Evolutionary conservation across 1,140 invertebrate genomes (phyloP).

Genomic region (Brachionus paranguensis): DNA sequence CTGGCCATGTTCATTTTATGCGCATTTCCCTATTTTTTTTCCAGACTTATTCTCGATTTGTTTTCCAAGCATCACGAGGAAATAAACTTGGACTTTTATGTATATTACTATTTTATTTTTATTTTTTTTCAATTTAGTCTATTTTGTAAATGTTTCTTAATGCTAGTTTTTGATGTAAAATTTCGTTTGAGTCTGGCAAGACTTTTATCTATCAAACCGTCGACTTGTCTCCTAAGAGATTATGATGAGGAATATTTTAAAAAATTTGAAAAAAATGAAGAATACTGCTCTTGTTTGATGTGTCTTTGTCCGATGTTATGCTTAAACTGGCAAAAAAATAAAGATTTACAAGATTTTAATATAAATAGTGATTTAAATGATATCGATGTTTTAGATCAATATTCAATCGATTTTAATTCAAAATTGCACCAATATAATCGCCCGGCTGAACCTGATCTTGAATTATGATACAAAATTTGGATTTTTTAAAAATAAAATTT

Average conservation of each 20-base stretch:
- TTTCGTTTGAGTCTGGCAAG: neutral
- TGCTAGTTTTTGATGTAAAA: neutral
- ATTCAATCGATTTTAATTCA: constrained; percentile 18
- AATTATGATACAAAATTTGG: neutral
- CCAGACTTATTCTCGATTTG: neutral
- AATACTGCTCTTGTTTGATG: neutral
- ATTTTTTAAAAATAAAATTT: neutral
- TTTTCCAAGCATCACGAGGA: neutral
- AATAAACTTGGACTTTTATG: constrained; percentile 32
- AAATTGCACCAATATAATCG: constrained; percentile 22
- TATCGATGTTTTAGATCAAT: neutral
- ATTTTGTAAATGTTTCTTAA: constrained; percentile 1
- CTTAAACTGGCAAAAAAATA: neutral
- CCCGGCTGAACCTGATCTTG: constrained; percentile 20
- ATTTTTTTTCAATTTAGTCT: constrained; percentile 12
- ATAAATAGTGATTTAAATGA: neutral
- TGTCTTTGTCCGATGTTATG: neutral
- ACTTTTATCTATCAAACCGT: neutral
- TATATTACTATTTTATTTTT: neutral
- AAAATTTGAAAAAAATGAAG: neutral
- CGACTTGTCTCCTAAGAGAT: neutral
- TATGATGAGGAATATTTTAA: neutral
- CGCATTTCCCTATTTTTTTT: constrained; percentile 4
- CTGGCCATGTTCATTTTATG: neutral
- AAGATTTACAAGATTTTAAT: neutral